Evolutionary conservation across 2,888 invertebrate species (phyloP), one percentile per base, ranked within the genome.

Genomic region (Antitype chi): DNA sequence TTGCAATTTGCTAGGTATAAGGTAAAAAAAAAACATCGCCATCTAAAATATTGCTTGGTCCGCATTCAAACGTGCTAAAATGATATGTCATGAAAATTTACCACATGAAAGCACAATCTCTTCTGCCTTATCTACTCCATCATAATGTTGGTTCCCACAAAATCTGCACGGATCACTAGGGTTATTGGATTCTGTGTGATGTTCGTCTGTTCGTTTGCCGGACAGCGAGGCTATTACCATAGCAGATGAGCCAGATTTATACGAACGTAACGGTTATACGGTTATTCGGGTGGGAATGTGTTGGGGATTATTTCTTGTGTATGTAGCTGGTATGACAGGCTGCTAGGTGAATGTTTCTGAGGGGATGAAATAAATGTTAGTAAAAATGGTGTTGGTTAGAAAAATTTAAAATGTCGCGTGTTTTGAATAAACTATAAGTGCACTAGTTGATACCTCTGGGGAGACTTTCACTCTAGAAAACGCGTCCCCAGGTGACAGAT

Each of bases 131-230:
- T 8, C 0, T 85, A 82, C 9, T 90, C 89, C 86, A 81, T 86
- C 76, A 88, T 92, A 91, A 91, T 92, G 90, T 89, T 80, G 82
- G 78, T 80, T 84, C 86, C 78, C 85, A 84, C 87, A 87, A 92
- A 93, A 93, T 93, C 92, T 93, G 90, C 90, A 89, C 91, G 91
- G 91, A 92, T 93, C 93, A 92, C 92, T 91, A 91, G 91, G 88
- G 89, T 93, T 94, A 94, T 94, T 94, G 93, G 94, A 94, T 94
- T 92, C 87, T 91, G 85, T 90, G 90, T 92, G 90, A 90, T 91
- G 89, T 89, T 90, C 90, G 70, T 68, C 62, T 74, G 78, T 89
- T 90, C 90, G 69, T 63, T 49, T 67, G 78, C 67, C 74, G 86
- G 87, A 84, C 89, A 87, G 86, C 82, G 84, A 66, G 86, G 87